Percentiles rank a stretch among this genome's conserved stretches.
Evolutionary conservation across 2,113 vertebrate species (phyloP).

Genomic region (Bujurquina vittata): DNA sequence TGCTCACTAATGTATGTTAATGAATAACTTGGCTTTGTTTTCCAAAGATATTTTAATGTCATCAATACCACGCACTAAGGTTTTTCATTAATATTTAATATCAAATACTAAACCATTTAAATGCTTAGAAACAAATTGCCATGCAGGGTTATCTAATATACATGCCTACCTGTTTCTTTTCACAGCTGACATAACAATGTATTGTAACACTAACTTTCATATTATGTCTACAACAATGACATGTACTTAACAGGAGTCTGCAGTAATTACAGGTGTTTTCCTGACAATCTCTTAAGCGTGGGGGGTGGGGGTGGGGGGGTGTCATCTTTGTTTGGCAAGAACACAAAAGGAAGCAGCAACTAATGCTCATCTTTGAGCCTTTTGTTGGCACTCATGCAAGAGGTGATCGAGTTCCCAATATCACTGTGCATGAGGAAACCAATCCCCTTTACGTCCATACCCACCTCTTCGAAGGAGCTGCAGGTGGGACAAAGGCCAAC

Average conservation of each 20-base stretch:
- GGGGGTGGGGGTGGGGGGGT: constrained; percentile 2
- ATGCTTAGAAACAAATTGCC: background rate
- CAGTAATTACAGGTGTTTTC: constrained; percentile 46
- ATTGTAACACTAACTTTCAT: background rate
- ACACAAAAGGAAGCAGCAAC: constrained; percentile 56
- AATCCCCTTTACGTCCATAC: constrained; percentile 31
- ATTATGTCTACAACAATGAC: background rate
- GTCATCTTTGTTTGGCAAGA: constrained; percentile 47
- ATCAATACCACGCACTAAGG: background rate
- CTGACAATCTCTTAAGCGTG: constrained; percentile 4
- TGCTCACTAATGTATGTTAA: constrained; percentile 34
- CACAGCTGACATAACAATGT: background rate
- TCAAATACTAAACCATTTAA: constrained; percentile 1
- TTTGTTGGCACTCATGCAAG: constrained; percentile 69
- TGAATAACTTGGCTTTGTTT: constrained; percentile 46
- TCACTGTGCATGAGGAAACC: constrained; percentile 47
- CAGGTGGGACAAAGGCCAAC: constrained; percentile 51
- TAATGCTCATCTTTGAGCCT: constrained; percentile 47
- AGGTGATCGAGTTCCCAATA: constrained; percentile 66
- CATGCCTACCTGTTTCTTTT: background rate
- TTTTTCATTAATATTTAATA: constrained; percentile 15
- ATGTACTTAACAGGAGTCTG: background rate
- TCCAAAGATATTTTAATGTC: constrained; percentile 18
- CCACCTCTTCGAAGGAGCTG: constrained; percentile 23
- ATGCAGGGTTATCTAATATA: background rate